Base-by-base conservation (phyloP, 2,797 vertebrate species). In the Leptoclinus maculatus region DNA sequence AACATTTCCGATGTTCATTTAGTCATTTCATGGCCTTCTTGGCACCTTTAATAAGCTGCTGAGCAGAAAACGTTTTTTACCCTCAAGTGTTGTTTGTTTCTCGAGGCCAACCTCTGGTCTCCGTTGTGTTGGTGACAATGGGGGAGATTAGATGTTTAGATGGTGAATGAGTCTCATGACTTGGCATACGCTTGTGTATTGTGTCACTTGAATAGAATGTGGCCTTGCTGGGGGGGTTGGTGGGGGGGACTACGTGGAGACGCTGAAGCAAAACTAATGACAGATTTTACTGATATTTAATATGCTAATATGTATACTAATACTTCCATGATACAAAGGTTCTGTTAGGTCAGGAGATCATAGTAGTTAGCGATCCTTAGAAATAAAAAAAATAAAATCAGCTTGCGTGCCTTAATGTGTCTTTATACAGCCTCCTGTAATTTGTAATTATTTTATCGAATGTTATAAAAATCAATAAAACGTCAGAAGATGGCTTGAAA, bases 121-220 rank as follows among this genome's bases (percentile, higher is more conserved):
- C 82, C 54, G 65, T 84, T 83, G 72, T 89, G 79, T 81, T 83
- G 57, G 63, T 83, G 85, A 91, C 85, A 90, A 89, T 74, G 71
- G 85, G 79, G 78, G 63, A 88, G 86, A 89, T 92, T 78, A 83
- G 86, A 88, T 84, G 72, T 90, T 88, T 83, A 89, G 90, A 93
- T 92, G 86, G 83, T 66, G 77, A 92, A 76, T 19, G 60, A 79
- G 89, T 88, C 89, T 87, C 87, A 85, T 94, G 93, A 91, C 91
- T 91, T 92, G 83, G 76, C 84, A 81, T 91, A 83, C 64, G 81
- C 65, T 80, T 88, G 74, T 86, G 84, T 78, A 87, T 89, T 91
- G 89, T 92, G 78, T 87, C 70, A 79, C 60, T 91, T 88, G 73
- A 90, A 92, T 91, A 86, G 79, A 91, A 58, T 85, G 85, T 87